These are phyloP conservation scores for Chlorops oryzae DNA, from an alignment of 1,140 invertebrate genomes.

Conservation along the genomic window DNA sequence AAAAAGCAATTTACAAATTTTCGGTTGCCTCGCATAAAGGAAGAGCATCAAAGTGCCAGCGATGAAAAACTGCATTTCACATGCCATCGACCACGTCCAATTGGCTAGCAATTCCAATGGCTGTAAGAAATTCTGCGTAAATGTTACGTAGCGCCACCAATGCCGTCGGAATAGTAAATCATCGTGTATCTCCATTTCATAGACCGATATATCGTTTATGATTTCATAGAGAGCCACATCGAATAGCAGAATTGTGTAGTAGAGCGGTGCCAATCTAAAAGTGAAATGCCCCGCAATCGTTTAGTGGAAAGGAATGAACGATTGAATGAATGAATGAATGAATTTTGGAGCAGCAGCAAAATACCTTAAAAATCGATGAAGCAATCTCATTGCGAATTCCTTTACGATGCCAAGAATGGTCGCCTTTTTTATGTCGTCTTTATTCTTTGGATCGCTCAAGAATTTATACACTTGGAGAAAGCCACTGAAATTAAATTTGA, in stretches of 20 bases:
- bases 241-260: constrained; percentile 49
- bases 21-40: constrained; percentile 42
- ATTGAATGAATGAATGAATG: no score
- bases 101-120: constrained; percentile 57
- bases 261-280: constrained; percentile 50
- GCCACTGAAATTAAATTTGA: constrained; percentile 8
- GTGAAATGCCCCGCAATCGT: no score
- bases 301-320: no score
- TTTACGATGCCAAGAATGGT: constrained; percentile 3
- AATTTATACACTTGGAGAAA: constrained; percentile 15
- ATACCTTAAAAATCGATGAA: constrained; percentile 18
- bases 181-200: constrained; percentile 44
- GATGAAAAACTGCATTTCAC: constrained; percentile 69
- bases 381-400: constrained; percentile 3
- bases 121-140: constrained; percentile 53
- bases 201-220: constrained; percentile 41
- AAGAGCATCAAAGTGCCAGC: constrained; percentile 49
- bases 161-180: constrained; percentile 48
- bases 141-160: constrained; percentile 57
- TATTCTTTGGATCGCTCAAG: constrained; percentile 5
- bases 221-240: constrained; percentile 48
- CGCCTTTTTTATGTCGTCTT: constrained; percentile 5
- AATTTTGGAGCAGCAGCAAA: no score
- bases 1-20: constrained; percentile 1
- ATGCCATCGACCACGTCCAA: constrained; percentile 73